Conservation (phyloP, 2,113 vertebrate genomes). For the Poeciliopsis turrubarensis region DNA sequence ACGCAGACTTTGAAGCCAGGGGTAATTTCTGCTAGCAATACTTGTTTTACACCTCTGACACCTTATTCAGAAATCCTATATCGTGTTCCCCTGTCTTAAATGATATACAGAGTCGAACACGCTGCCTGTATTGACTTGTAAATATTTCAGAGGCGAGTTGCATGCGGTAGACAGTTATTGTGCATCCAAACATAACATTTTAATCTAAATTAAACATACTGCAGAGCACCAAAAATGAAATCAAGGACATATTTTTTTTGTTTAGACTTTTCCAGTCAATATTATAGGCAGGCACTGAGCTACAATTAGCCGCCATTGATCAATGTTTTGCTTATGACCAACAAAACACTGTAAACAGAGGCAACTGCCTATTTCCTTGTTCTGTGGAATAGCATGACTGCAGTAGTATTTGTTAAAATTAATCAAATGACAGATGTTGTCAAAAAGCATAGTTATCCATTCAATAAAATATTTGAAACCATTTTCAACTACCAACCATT, state of each 20-base stretch:
- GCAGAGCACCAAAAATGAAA: conserved; percentile 52
- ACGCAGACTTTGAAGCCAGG: conserved; percentile 25
- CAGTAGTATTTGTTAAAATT: conserved; percentile 39
- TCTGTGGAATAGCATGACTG: conserved; percentile 18
- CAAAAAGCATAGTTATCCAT: no score
- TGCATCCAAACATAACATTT: conserved; percentile 61
- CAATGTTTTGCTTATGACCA: conserved; percentile 36
- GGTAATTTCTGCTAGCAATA: conserved; percentile 26
- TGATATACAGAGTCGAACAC: conserved; percentile 46
- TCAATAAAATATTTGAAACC: no score
- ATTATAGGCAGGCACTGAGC: conserved; percentile 39
- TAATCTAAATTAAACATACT: conserved; percentile 43
- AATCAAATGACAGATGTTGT: conserved; percentile 2
- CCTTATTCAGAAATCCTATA: conserved; percentile 58
- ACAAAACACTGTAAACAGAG: conserved; percentile 45
- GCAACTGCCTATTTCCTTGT: conserved; percentile 29
- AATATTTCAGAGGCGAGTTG: conserved; percentile 45
- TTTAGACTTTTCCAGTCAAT: conserved; percentile 61
- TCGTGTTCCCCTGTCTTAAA: conserved; percentile 54
- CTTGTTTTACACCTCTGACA: conserved; percentile 56
- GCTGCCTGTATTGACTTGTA: conserved; percentile 53
- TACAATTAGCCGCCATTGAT: conserved; percentile 55
- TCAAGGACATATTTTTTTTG: conserved; percentile 51
- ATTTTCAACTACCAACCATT: no score
- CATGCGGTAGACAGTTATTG: conserved; percentile 15